Evolutionary conservation across 1,140 invertebrate genomes (phyloP), one percentile per base, ranked within the genome.

Genomic region (Sitobion miscanthi): DNA sequence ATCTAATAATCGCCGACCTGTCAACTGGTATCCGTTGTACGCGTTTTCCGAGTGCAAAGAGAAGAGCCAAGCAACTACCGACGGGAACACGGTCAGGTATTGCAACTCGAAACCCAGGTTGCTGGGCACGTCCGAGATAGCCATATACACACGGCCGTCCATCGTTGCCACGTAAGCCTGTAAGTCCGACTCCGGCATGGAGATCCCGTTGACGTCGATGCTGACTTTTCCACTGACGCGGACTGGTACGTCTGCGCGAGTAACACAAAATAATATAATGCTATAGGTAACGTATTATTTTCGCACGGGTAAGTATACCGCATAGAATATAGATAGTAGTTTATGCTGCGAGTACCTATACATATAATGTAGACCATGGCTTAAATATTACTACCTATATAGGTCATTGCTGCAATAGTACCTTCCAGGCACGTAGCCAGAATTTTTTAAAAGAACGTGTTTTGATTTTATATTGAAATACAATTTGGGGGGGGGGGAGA

Each of bases 141-240:
- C 98, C 0, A 98, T 99, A 95, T 99, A 99, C 5, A 97, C 97
- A 93, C 98, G 96, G 7, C 98, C 98, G 95, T 99, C 98, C 25
- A 96, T 96, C 8, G 98, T 97, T 7, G 99, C 97, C 1, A 99
- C 97, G 95, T 99, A 99, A 1, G 98, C 97, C 95, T 99, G 98
- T 90, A 99, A 96, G 95, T 98, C 97, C n/a, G 97, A 96, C 62
- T 97, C 96, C 23, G 97, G 96, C 6, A 99, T 95, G 35, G 96
- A 95, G 47, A 97, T 95, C 38, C 97, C 97, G 95, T 99, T 99
- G 1, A 99, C 95, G 90, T 95, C 96, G 21, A 98, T 98, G 91
- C 96, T 96, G 4, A 99, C 95, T 95, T 97, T 97, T 4, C 99
- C 99, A 94, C 97, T 98, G 1, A 99, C 97, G 94, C 98, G 96